phyloP scores from a whole-genome alignment of 2,113 vertebrate species.

The Hemibagrus wyckioides region DNA sequence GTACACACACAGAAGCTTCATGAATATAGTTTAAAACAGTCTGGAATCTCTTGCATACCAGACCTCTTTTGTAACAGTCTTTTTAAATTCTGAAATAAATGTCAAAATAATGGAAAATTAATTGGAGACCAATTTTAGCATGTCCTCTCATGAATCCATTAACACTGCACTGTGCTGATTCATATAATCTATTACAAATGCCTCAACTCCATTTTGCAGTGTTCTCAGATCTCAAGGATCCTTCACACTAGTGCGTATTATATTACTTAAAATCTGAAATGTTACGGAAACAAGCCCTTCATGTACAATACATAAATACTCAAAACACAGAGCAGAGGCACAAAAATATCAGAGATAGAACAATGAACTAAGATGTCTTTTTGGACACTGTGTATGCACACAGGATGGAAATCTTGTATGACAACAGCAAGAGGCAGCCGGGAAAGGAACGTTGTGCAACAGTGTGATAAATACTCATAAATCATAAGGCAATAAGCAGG shows the following conservation, averaged over 20 bases:
- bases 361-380: slow-evolving; percentile 61
- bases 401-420: not conserved
- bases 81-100: not conserved
- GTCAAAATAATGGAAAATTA: not conserved
- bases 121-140: not conserved
- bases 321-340: slow-evolving; percentile 49
- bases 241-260: not conserved
- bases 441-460: not conserved
- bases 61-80: not conserved
- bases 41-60: not conserved
- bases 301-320: slow-evolving; percentile 7
- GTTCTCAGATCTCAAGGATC: not conserved
- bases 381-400: slow-evolving; percentile 52
- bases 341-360: slow-evolving; percentile 59
- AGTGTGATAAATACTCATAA: slow-evolving; percentile 12
- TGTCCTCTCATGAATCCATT: slow-evolving; percentile 2
- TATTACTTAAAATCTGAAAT: not conserved
- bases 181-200: not conserved
- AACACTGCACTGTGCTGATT: not conserved
- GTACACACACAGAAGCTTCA: not conserved
- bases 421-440: not conserved
- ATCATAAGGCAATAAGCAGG: not conserved
- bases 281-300: not conserved
- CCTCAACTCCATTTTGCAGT: not conserved
- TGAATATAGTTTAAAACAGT: not conserved